These are phyloP conservation scores for Dryobotodes eremita DNA, from an alignment of 2,888 invertebrate species.

Conservation along the genomic window DNA sequence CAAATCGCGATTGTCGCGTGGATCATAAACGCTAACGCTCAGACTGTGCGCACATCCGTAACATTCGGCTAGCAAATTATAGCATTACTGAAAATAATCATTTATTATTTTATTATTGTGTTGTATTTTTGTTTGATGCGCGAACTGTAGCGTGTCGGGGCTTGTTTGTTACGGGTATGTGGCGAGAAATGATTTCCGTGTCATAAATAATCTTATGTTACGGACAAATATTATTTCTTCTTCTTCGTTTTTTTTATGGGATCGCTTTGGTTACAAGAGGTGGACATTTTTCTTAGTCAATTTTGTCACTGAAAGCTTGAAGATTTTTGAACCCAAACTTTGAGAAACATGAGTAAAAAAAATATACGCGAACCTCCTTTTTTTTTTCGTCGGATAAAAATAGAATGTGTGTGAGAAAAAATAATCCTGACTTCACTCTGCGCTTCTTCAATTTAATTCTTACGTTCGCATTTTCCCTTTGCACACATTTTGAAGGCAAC, in stretches of 20 bases:
- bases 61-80: constrained; percentile 20
- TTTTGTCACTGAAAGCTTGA: not conserved
- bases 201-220: constrained; percentile 37
- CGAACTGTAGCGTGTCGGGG: not conserved
- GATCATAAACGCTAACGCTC: constrained; percentile 33
- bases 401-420: not conserved
- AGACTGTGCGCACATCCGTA: constrained; percentile 47
- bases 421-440: not conserved
- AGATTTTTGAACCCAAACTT: not conserved
- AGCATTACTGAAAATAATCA: constrained; percentile 48
- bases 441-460: not conserved
- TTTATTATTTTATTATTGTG: constrained; percentile 54
- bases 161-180: constrained; percentile 14
- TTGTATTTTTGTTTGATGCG: constrained; percentile 45
- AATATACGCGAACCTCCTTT: not conserved
- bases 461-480: not conserved
- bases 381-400: not conserved
- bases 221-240: not conserved
- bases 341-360: not conserved
- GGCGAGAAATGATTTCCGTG: constrained; percentile 32
- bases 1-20: constrained; percentile 17
- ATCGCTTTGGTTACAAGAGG: too few relatives aligned
- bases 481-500: not conserved
- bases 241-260: not conserved
- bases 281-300: not conserved